Base-by-base conservation (phyloP, 2,888 invertebrate genomes). In the Anarsia innoxiella region DNA sequence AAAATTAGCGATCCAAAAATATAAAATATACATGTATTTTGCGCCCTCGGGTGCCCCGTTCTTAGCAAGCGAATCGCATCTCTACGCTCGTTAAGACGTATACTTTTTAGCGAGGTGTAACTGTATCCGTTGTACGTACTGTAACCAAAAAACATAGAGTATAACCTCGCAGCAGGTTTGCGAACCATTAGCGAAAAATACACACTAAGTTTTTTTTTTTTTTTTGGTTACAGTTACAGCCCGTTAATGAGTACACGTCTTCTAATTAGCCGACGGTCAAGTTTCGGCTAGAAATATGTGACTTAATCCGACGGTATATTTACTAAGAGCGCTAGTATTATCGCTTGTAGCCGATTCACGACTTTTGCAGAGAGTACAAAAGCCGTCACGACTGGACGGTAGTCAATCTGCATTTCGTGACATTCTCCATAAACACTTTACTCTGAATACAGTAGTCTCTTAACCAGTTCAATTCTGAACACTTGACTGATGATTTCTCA, bases 1-100 rank as follows among this genome's bases (percentile, higher is more conserved):
- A 84, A 84, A 83, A 82, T 82, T 83, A 84, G 84, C 83, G 73
- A 83, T 84, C 84, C 84, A 84, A 84, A 84, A 84, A 84, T 84
- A 84, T 80, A 80, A 84, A 84, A 82, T 84, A 83, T 84, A 80
- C 83, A 77, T 74, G 74, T 75, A 77, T 77, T 69, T 75, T 69
- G 75, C 79, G 74, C 80, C 82, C 75, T 69, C 74, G 64, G 76
- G 71, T 71, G 69, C 62, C 60, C 56, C 56, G 56, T 59, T 55
- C 53, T 44, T 48, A 41, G 48, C 46, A 50, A 51, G 47, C 38
- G 33, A 33, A 33, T 32, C 23, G 28, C 32, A 10, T 23, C 30
- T 38, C 34, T 38, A 12, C 29, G 33, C 10, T 27, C 9, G 10
- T 28, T 25, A 31, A 6, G 19, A 8, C 4, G 6, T 5, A 4